Base-by-base conservation (phyloP, 2,797 vertebrate species). In the Acipenser ruthenus region DNA sequence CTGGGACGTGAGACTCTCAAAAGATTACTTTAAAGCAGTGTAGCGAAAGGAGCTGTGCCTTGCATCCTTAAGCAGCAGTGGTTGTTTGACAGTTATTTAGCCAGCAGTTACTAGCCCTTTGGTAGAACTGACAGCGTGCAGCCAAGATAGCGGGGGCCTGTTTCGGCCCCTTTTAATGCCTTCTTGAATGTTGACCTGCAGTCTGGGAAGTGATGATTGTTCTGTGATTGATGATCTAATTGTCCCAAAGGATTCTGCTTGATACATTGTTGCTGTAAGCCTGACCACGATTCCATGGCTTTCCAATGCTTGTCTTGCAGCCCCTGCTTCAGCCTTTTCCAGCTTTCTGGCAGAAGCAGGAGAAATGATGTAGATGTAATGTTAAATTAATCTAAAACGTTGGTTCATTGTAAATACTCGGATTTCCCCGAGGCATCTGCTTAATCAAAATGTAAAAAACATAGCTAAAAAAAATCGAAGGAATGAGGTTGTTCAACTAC, bases 181-280 rank as follows among this genome's bases (percentile, higher is more conserved):
- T 69, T 76, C 79, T 86, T 86, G 72, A 76, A 66, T 68, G 68
- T 74, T 83, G 84, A 78, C 82, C 84, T 81, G 71, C 15, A 49
- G 79, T 78, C 83, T 84, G 79, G 75, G 79, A 85, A 85, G 87
- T 84, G 84, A 90, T 84, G 81, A 89, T 83, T 84, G 80, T 84
- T 86, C 75, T 82, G 72, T 91, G 90, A 92, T 91, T 90, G 85
- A 92, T 90, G 86, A 88, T 90, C 86, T 80, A 81, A 74, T 76
- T 74, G 73, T 82, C 83, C 76, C 75, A 69, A 58, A 78, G 80
- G 78, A 81, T 75, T 73, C 48, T 72, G 52, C 61, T 12, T 78
- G 64, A 50, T 71, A 76, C 79, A 74, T 78, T 60, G 63, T 74
- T 72, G 75, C 74, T 76, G 56, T 74, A 65, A 78, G 66, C 69